Evolutionary conservation across 2,888 invertebrate genomes (phyloP), one percentile per base, ranked within the genome.

Genomic region (Drosophila subquinaria): DNA sequence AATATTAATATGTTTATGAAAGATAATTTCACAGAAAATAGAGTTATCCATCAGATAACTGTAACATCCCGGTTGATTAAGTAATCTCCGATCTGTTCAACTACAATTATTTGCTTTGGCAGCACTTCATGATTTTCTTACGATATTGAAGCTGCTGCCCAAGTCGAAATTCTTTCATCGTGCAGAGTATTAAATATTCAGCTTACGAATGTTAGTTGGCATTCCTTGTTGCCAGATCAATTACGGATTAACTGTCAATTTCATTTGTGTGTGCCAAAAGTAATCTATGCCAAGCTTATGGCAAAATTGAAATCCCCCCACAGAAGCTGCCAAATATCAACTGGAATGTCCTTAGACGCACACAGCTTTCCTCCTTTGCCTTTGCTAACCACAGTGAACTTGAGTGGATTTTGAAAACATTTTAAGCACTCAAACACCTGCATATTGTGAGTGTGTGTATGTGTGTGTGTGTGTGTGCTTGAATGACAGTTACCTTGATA

Each of bases 181-280:
- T 36, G n/a, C 13, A 65, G 65, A 36, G 59, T 45, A 65, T 57
- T 30, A 27, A 20, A n/a, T 43, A 35, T 52, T 13, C 42, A 27
- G 57, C 51, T 23, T 13, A 27, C 8, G 42, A 11, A 6, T 43
- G 15, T 15, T 38, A 40, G 35, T n/a, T 64, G 42, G 15, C 40
- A 56, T 57, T 33, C 36, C 70, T 43, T 66, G 64, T 78, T 84
- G 71, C 64, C 79, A 81, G 81, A 80, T 88, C 88, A 90, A 86
- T 90, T 88, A 81, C 84, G 87, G 78, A 80, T 86, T 83, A 80
- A 75, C 85, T 89, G 89, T 87, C 87, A 83, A 74, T 77, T 83
- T 87, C 77, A 76, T 73, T 83, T 81, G 76, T 65, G 74, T 70
- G 76, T 70, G 59, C 48, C 67, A 72, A 72, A 68, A 48, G 70